Evolutionary conservation across 1,140 invertebrate genomes (phyloP), one percentile per base, ranked within the genome.

Genomic region (Drosophila quadrilineata): DNA sequence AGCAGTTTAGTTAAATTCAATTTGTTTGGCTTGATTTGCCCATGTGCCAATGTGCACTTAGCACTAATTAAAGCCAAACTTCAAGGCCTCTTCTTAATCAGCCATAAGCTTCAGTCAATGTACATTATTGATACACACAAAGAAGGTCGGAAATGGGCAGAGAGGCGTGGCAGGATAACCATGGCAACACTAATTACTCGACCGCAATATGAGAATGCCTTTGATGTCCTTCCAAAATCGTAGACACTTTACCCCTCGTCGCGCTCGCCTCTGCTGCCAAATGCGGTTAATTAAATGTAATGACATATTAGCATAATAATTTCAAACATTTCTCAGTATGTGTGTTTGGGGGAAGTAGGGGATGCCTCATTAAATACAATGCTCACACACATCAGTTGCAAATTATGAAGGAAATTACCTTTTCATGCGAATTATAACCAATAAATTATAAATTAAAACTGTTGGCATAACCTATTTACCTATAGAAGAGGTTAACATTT

Each of bases 281-380:
- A 73, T 77, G 79, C 59, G 73, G 79, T 84, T 84, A 84, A 84
- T 84, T 84, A 85, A 85, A 77, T 85, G 74, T 58, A 53, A 58
- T 64, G 53, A 66, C 65, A 84, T 67, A 71, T 85, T 60, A 70
- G 64, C 46, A 29, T 16, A 60, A 75, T 67, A 60, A 76, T 70
- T 72, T 58, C 16, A 54, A 60, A 57, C 57, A 73, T 69, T 73
- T 45, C 2, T 33, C 16, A 17, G 8, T 53, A 4, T 43, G 12
- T 38, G 5, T 22, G n/a, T 22, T 36, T 24, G 54, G 59, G 10
- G 6, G 24, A 14, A 10, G 24, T 21, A 64, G n/a, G n/a, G n/a
- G 58, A 49, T 43, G 14, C 8, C 29, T 45, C 22, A 8, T 31
- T 22, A 26, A 41, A 57, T 64, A 19, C 52, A 46, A 16, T 38